Conservation (phyloP, 2,888 invertebrate genomes). For the Arctia plantaginis region DNA sequence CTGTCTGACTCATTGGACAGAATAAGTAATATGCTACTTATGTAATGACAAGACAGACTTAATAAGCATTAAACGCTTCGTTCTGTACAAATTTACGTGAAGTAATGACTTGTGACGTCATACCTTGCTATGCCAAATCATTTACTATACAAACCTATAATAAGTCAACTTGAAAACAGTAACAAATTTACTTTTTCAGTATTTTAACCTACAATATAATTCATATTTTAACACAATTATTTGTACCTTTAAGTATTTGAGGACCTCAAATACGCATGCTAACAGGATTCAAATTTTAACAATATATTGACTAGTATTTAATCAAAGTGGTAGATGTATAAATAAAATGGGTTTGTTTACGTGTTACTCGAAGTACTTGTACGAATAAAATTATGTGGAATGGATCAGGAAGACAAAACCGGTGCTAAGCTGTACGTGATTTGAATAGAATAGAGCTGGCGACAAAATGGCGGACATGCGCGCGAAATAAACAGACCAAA, state of each 20-base stretch:
- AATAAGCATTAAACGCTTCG: background rate
- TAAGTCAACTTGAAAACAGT: background rate
- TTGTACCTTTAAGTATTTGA: background rate
- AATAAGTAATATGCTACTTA: background rate
- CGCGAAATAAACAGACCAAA: conserved; percentile 28
- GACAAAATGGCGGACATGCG: conserved; percentile 44
- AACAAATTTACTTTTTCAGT: no score
- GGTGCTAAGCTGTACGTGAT: conserved; percentile 26
- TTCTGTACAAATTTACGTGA: background rate
- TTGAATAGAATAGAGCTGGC: conserved; percentile 36
- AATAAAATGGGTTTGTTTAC: conserved; percentile 6
- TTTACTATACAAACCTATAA: background rate
- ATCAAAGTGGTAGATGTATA: background rate
- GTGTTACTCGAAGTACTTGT: background rate
- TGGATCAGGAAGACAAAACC: conserved; percentile 34
- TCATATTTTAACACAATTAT: no score
- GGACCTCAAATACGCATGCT: background rate
- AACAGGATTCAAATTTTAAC: no score
- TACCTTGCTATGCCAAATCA: background rate
- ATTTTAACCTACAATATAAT: no score
- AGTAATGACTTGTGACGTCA: background rate
- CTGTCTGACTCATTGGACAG: background rate
- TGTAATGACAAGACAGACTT: background rate
- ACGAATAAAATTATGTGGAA: conserved; percentile 10
- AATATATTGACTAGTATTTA: background rate